Base-by-base conservation (phyloP, 1,140 invertebrate genomes). In the Stenopsyche tienmushanensis region DNA sequence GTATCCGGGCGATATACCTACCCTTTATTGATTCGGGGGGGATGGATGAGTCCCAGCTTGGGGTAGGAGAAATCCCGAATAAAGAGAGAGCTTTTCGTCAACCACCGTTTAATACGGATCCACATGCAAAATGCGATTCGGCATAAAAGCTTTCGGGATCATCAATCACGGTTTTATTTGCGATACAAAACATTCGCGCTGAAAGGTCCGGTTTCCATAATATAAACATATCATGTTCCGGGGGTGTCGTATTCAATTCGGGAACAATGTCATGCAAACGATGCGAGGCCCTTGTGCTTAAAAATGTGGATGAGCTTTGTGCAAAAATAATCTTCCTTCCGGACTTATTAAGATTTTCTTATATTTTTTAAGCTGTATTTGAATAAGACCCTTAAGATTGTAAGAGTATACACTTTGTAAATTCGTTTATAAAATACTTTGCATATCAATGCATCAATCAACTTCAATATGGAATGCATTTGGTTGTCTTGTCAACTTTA, bases 151-250 rank as follows among this genome's bases (percentile, higher is more conserved):
- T 15, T 20, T 15, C 29, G 18, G 44, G 10, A 15, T 15, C 44
- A 47, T 47, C 44, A 13, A 47, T 47, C 44, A 47, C 44, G 13
- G 29, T 47, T 47, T 47, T 47, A 47, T 47, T 47, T 18, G 5
- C 3, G 10, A 47, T 47, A 47, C 10, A 47, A 47, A 47, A 47
- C 29, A 34, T 34, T 34, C 13, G 29, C 29, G 29, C 29, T 5
- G 13, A 34, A 13, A 34, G 5, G 13, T 34, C 29, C 29, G 29
- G 29, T 34, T 34, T 34, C n/a, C n/a, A n/a, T n/a, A n/a, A n/a
- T n/a, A n/a, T n/a, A n/a, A n/a, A n/a, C n/a, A n/a, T n/a, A n/a
- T n/a, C n/a, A n/a, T n/a, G n/a, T n/a, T n/a, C n/a, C n/a, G n/a
- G n/a, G n/a, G n/a, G 29, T 13, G 5, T 34, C 5, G 29, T 7